Conservation (phyloP, 53 echinoderm and acorn worm species). For the Crossaster papposus region DNA sequence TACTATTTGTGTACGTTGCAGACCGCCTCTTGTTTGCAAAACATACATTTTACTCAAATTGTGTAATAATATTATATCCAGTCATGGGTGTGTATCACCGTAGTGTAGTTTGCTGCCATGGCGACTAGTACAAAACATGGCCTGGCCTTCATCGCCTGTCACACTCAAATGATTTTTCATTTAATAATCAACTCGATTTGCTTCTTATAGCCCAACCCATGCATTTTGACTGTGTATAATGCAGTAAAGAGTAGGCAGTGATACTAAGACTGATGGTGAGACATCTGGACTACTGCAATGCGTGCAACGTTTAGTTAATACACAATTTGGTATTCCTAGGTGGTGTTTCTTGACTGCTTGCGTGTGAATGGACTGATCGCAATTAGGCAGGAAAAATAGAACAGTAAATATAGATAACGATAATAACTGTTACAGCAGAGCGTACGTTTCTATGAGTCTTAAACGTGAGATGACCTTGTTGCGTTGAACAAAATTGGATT, state of each 20-base stretch:
- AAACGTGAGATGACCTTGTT: neutral
- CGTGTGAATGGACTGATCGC: neutral
- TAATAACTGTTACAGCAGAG: neutral
- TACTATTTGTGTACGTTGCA: neutral
- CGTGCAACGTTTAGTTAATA: neutral
- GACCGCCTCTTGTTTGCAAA: neutral
- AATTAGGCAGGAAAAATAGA: neutral
- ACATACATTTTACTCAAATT: neutral
- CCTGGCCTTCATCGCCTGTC: neutral
- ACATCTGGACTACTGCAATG: neutral
- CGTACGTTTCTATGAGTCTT: neutral
- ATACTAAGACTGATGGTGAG: neutral
- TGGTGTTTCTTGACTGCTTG: neutral
- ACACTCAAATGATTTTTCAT: neutral
- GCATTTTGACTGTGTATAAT: neutral
- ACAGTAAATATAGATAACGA: neutral
- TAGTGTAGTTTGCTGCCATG: slow-evolving; percentile 15
- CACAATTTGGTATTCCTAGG: neutral
- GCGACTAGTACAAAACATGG: neutral
- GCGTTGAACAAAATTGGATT: neutral
- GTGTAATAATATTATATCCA: neutral
- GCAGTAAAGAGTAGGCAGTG: neutral
- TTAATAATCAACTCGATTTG: neutral
- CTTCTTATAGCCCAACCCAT: neutral
- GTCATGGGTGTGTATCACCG: neutral